Conservation (phyloP, 2,888 invertebrate genomes). For the Xestia ashworthii region DNA sequence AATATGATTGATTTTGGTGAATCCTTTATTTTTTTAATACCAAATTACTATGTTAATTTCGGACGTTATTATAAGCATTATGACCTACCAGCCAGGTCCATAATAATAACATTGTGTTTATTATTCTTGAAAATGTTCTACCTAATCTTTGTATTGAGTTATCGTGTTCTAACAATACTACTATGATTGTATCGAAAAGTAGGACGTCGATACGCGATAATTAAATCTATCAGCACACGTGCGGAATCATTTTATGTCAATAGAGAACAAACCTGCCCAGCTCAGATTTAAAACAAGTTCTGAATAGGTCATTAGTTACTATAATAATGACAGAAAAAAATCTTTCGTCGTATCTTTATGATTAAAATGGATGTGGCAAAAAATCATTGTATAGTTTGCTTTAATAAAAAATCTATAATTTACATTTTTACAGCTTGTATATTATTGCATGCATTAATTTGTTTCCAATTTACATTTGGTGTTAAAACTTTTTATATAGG, state of each 20-base stretch:
- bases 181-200: constrained; percentile 60
- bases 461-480: constrained; percentile 34
- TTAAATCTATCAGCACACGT: constrained; percentile 53
- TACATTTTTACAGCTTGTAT: constrained; percentile 22
- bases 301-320: constrained; percentile 70
- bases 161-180: constrained; percentile 44
- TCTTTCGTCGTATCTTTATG: constrained; percentile 40
- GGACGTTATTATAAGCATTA: constrained; percentile 31
- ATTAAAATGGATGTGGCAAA: constrained; percentile 45
- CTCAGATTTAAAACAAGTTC: constrained; percentile 67
- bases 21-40: constrained; percentile 18
- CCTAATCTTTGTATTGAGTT: constrained; percentile 28
- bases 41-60: constrained; percentile 35
- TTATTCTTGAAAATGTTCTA: constrained; percentile 37
- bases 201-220: constrained; percentile 54
- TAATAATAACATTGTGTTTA: constrained; percentile 8
- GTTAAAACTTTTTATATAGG: constrained; percentile 6
- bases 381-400: constrained; percentile 21
- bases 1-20: constrained; percentile 26
- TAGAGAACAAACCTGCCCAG: constrained; percentile 64
- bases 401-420: constrained; percentile 40
- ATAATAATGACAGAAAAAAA: constrained; percentile 67
- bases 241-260: constrained; percentile 66
- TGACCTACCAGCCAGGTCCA: not conserved
- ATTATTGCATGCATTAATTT: constrained; percentile 38